phyloP scores from a whole-genome alignment of 1,140 invertebrate species.

The Tetramorium alpestre region DNA sequence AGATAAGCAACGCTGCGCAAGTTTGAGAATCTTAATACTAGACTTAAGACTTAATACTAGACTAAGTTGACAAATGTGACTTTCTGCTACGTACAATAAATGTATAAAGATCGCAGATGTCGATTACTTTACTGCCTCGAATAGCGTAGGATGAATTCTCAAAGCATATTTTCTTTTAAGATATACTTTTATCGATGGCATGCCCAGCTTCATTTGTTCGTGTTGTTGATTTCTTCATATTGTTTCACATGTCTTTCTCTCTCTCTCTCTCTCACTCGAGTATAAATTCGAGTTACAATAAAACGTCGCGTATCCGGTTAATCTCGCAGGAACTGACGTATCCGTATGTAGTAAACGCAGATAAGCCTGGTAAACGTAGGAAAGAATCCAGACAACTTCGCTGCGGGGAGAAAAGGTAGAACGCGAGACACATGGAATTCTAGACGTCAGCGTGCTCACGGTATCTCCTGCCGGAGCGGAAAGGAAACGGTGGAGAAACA shows the following conservation, averaged over 20 bases:
- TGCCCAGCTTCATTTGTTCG: neutral
- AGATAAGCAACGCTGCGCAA: neutral
- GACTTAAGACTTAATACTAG: neutral
- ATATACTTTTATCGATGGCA: constrained; percentile 1
- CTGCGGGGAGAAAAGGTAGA: constrained; percentile 37
- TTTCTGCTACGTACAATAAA: neutral
- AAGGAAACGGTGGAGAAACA: constrained; percentile 49
- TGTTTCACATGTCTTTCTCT: neutral
- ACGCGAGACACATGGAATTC: constrained; percentile 41
- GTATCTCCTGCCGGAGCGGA: constrained; percentile 49
- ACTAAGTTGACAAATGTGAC: neutral
- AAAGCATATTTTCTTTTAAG: neutral
- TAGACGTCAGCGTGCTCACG: constrained; percentile 40
- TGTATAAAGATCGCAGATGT: neutral
- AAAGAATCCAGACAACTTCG: constrained; percentile 45
- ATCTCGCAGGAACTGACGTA: constrained; percentile 27
- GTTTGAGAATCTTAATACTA: neutral
- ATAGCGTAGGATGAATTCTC: neutral
- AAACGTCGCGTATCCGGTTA: constrained; percentile 52
- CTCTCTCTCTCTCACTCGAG: neutral
- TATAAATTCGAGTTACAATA: constrained; percentile 50
- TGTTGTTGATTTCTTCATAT: constrained; percentile 6
- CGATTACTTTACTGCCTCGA: constrained; percentile 13
- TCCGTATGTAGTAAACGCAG: constrained; percentile 36
- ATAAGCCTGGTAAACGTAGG: constrained; percentile 55